Base-by-base conservation (phyloP, 2,888 invertebrate species). In the Junonia oenone region DNA sequence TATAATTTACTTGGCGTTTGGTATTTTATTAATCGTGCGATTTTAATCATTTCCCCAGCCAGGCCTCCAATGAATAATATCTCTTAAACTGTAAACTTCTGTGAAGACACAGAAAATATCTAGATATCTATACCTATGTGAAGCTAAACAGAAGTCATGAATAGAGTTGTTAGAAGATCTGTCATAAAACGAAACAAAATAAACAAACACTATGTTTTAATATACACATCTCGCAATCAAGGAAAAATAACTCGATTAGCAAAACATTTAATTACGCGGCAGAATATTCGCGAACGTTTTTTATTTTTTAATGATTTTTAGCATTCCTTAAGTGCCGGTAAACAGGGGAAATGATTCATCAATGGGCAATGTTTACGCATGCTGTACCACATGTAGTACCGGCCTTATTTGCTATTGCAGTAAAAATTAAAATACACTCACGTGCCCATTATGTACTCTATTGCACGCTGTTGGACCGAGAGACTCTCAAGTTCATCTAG, bases 401-500 rank as follows among this genome's bases (percentile, higher is more conserved):
- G 13, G 26, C 26, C 13, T 26, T 43, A 43, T 6, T 13, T 22
- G 22, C n/a, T 46, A 33, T 15, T 40, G 17, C 26, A 31, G 19
- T 48, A 26, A 33, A 17, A 43, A 26, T 26, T 13, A 13, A 27
- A 48, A 40, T 15, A 26, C 43, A 63, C 59, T 62, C 53, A 62
- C 62, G 60, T 57, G 37, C 49, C 53, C 63, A 63, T 61, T 45
- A 38, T 57, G 38, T 45, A 26, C 26, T 37, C 29, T 35, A 52
- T 58, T 53, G 47, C 35, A 22, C 50, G 43, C 47, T 22, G 50
- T 55, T 27, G 50, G 46, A 52, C 45, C 43, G 55, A 49, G 49
- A 38, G 52, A 51, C 59, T 60, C 60, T 55, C 55, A 52, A 55
- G 47, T 47, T 62, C 61, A 63, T 61, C 63, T 61, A n/a, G n/a